Evolutionary conservation across 2,797 vertebrate species (phyloP), one percentile per base, ranked within the genome.

Genomic region (Apogon talboti): DNA sequence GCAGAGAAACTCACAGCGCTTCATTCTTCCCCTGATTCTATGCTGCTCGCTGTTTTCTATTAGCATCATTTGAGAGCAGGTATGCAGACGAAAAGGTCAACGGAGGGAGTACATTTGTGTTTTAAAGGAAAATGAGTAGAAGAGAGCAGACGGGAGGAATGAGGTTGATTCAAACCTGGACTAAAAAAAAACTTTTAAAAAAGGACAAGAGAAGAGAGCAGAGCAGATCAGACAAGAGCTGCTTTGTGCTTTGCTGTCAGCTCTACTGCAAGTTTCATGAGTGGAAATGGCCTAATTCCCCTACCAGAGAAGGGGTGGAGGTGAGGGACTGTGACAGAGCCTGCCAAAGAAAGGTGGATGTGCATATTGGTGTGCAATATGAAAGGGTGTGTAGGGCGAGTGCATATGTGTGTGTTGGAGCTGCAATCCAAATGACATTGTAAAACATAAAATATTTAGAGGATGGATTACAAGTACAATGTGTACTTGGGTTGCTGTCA

Each of bases 401-500:
- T 19, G 40, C 4, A n/a, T n/a, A 1, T 12, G 70, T 8, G 37
- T 44, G 78, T 59, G 45, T 35, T 15, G 64, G 66, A 61, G 72
- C 56, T 71, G 71, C 55, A 48, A 81, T 84, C 81, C 75, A 79
- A 81, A 82, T 57, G 49, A 85, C 79, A 77, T 82, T 90, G 90
- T 87, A 78, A 78, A 69, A 73, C 76, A 91, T 93, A 60, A 92
- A 93, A 93, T 88, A 93, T 94, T 92, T 78, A 93, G 79, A 60
- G 79, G 87, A 82, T 81, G 84, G 79, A 89, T 93, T 89, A 87
- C 86, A 88, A 85, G 78, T 83, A 88, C 87, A 86, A 82, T 76
- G 75, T 90, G 86, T 80, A 80, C 81, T 69, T 53, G 74, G 71
- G 63, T 41, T 78, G 68, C 82, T 67, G 78, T 85, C 81, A 68